phyloP scores from a whole-genome alignment of 2,113 vertebrate species.

The Microtus richardsoni region DNA sequence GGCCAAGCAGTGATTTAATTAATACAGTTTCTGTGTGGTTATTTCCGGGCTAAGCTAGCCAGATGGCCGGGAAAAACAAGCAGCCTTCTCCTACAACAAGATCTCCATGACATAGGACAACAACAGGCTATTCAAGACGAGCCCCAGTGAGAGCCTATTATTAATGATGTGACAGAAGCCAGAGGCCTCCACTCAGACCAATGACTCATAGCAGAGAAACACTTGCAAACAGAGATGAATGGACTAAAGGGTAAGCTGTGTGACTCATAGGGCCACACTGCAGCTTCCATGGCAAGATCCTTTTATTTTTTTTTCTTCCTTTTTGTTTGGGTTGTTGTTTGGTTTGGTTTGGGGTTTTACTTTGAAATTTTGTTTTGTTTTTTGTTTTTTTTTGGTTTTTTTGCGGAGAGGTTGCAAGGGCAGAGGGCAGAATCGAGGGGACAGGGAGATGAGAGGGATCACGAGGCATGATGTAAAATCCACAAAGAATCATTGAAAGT shows the following conservation, averaged over 20 bases:
- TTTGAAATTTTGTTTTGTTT: not conserved
- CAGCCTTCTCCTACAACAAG: not conserved
- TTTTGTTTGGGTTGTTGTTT: not conserved
- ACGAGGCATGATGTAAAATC: not conserved
- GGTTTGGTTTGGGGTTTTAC: not conserved
- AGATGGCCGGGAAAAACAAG: too few relatives aligned
- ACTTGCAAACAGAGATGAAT: not conserved
- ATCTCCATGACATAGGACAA: not conserved
- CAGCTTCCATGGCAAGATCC: not conserved
- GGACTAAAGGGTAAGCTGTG: not conserved
- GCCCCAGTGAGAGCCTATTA: not conserved
- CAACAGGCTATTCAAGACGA: not conserved
- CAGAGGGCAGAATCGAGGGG: not conserved
- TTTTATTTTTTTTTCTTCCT: not conserved
- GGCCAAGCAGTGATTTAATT: too few relatives aligned
- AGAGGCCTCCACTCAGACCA: not conserved
- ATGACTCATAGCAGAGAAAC: not conserved
- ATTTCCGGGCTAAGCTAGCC: too few relatives aligned
- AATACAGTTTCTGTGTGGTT: too few relatives aligned
- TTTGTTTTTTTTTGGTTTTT: not conserved
- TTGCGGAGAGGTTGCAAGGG: not conserved
- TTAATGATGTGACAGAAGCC: not conserved
- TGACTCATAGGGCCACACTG: not conserved
- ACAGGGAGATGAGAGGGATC: not conserved
- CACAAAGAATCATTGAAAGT: not conserved